These are phyloP conservation scores for Sylvietta virens DNA, from an alignment of 2,113 vertebrate species.

Conservation along the genomic window DNA sequence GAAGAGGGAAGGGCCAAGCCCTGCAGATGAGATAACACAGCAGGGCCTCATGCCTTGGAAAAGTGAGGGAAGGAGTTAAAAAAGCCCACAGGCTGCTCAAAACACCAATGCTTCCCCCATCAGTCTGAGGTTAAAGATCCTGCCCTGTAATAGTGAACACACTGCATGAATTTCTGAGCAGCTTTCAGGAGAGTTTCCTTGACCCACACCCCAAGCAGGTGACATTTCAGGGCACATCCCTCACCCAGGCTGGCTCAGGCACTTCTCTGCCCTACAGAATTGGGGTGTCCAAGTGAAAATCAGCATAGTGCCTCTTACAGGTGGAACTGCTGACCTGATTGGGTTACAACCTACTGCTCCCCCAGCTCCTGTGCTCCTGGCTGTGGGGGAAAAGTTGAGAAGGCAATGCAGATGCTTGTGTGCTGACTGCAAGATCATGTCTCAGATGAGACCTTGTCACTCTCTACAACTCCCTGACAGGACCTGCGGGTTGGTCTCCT, in stretches of 20 bases:
- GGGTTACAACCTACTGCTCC: background rate
- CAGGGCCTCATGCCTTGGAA: background rate
- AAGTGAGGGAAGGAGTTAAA: background rate
- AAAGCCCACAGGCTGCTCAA: rapidly evolving
- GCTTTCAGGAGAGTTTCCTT: background rate
- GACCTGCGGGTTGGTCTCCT: background rate
- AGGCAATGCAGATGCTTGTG: background rate
- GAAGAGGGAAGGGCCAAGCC: conserved; percentile 18
- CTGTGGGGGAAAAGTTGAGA: background rate
- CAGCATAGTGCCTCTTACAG: background rate
- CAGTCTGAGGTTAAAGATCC: background rate
- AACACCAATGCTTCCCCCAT: background rate
- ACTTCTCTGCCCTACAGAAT: background rate
- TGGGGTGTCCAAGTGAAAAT: background rate
- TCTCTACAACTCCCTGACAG: background rate
- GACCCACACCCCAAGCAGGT: background rate
- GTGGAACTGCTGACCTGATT: rapidly evolving
- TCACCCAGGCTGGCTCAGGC: rapidly evolving
- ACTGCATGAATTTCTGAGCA: background rate
- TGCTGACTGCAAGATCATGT: background rate
- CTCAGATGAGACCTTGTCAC: background rate
- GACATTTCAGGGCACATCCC: background rate
- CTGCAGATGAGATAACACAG: conserved; percentile 6
- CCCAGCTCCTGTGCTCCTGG: background rate
- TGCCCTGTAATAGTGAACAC: background rate